These are phyloP conservation scores for Echiichthys vipera DNA, from an alignment of 2,797 vertebrate species.

Conservation along the genomic window DNA sequence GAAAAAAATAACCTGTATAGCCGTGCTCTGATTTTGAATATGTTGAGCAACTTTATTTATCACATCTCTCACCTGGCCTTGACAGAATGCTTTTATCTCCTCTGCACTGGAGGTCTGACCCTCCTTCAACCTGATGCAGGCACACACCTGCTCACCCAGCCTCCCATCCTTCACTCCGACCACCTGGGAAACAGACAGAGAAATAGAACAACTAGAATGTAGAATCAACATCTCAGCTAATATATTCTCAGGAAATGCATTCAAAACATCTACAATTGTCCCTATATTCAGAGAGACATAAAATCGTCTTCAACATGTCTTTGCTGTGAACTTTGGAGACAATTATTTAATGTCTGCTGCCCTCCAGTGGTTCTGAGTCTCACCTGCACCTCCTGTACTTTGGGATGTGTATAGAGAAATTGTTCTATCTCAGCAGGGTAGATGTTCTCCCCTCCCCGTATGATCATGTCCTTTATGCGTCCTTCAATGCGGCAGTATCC, in stretches of 20 bases:
- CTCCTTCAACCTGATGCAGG: slow-evolving; percentile 85
- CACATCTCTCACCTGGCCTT: slow-evolving; percentile 86
- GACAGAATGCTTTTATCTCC: slow-evolving; percentile 90
- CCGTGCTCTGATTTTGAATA: background rate
- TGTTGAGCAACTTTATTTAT: background rate
- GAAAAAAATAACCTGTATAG: background rate
- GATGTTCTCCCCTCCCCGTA: slow-evolving; percentile 93
- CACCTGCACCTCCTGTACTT: slow-evolving; percentile 91
- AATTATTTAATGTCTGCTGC: slow-evolving; percentile 51
- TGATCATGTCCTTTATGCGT: slow-evolving; percentile 93
- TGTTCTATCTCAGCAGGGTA: slow-evolving; percentile 91
- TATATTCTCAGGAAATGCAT: background rate
- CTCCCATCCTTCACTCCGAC: slow-evolving; percentile 89
- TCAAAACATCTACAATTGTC: background rate
- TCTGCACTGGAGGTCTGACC: slow-evolving; percentile 80
- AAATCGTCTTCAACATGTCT: background rate
- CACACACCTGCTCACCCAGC: slow-evolving; percentile 93
- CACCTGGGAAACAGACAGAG: slow-evolving; percentile 80
- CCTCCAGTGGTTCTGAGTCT: slow-evolving; percentile 62
- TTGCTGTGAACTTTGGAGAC: background rate
- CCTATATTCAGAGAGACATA: background rate
- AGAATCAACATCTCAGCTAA: background rate
- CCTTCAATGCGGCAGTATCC: slow-evolving; percentile 92
- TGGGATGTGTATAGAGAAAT: slow-evolving; percentile 89
- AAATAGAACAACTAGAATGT: background rate